Conservation (phyloP, 2,113 vertebrate species). For the Perca schrenkii region DNA sequence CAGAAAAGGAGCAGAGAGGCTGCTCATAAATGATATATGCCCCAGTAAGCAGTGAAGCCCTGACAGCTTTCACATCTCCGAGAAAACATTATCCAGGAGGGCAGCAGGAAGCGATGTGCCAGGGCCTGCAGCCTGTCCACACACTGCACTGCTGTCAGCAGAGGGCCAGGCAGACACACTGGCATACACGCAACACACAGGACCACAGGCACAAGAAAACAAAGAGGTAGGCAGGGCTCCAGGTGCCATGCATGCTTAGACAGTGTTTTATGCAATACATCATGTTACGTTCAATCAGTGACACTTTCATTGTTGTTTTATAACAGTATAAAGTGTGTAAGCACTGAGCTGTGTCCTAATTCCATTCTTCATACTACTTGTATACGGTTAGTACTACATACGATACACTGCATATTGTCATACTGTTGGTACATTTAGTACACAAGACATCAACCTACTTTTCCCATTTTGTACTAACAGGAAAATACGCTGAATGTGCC, state of each 20-base stretch:
- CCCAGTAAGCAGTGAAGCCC: slow-evolving; percentile 49
- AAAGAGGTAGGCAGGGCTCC: neutral
- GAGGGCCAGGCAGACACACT: neutral
- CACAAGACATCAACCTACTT: no score
- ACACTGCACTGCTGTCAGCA: slow-evolving; percentile 26
- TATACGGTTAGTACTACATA: neutral
- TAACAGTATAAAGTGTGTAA: neutral
- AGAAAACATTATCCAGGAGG: slow-evolving; percentile 54
- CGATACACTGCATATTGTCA: neutral
- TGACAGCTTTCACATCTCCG: slow-evolving; percentile 51
- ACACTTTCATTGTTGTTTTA: neutral
- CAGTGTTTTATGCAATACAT: neutral
- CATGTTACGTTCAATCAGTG: neutral
- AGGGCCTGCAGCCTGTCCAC: slow-evolving; percentile 33
- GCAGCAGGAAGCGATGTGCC: slow-evolving; percentile 33
- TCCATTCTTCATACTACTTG: neutral
- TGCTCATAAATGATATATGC: slow-evolving; percentile 37
- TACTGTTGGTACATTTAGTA: no score
- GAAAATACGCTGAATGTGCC: no score
- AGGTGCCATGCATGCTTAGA: neutral
- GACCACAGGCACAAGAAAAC: neutral
- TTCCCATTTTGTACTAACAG: no score
- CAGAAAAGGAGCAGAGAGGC: slow-evolving; percentile 13
- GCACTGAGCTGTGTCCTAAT: neutral
- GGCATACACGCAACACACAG: slow-evolving; percentile 1